A percentile compares a stretch with the other conserved stretches of the same genome.
Evolutionary conservation across 2,888 invertebrate species (phyloP).

Genomic region (Protophormia terraenovae): DNA sequence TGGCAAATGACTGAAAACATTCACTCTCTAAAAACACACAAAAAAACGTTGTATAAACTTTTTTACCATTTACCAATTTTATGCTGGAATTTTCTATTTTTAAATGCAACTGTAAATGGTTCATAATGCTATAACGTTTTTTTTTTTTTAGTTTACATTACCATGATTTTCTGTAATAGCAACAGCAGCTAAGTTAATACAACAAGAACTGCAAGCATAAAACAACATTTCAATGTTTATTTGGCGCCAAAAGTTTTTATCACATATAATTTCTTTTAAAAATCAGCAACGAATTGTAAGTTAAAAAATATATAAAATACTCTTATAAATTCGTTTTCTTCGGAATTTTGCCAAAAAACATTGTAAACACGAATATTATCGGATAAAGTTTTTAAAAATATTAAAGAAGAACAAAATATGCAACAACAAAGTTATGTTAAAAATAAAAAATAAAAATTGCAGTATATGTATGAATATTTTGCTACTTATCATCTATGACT

Average conservation of each 20-base stretch:
- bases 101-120: conserved; percentile 14
- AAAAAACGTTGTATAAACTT: not conserved
- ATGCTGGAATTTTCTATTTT: not conserved
- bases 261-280: conserved; percentile 28
- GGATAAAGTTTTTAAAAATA: not conserved
- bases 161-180: not conserved
- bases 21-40: not conserved
- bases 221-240: conserved; percentile 40
- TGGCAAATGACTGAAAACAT: not conserved
- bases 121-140: not conserved
- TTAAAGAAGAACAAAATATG: not conserved
- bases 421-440: not conserved
- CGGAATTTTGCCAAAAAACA: conserved; percentile 53
- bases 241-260: conserved; percentile 66
- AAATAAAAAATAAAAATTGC: not conserved
- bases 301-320: not conserved
- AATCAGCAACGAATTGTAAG: not conserved
- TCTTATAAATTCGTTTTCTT: conserved; percentile 11
- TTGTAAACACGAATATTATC: conserved; percentile 60
- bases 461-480: not conserved
- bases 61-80: conserved; percentile 1
- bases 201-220: not conserved
- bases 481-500: conserved; percentile 24
- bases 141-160: not conserved
- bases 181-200: not conserved